Percentiles rank a stretch among this genome's conserved stretches.
Conservation (phyloP, 2,113 vertebrate species). For the Urocitellus parryii region DNA sequence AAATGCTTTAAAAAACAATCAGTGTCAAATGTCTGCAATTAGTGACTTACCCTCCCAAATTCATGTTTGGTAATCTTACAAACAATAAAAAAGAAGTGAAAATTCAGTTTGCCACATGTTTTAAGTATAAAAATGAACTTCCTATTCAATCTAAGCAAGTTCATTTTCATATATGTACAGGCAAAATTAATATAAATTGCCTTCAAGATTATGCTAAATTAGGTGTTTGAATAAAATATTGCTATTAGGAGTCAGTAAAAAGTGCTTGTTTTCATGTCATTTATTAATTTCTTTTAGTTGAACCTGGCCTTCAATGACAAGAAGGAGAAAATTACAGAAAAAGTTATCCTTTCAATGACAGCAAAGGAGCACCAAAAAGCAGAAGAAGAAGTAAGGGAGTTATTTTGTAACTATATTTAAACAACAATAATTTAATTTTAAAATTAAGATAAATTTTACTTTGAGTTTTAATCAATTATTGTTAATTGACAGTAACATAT, state of each 20-base stretch:
- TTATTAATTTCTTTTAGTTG: conserved; percentile 74
- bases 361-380: conserved; percentile 64
- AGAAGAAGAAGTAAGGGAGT: conserved; percentile 74
- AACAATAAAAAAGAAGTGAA: neutral
- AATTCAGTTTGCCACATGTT: neutral
- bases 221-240: conserved; percentile 49
- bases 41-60: neutral
- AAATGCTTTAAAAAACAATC: neutral
- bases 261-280: neutral
- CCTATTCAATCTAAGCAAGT: conserved; percentile 21
- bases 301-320: conserved; percentile 69
- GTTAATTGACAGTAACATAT: neutral
- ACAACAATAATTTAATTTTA: neutral
- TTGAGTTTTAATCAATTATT: neutral
- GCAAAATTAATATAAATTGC: neutral
- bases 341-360: conserved; percentile 78
- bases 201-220: conserved; percentile 10
- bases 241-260: neutral
- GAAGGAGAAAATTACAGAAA: conserved; percentile 81
- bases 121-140: conserved; percentile 33
- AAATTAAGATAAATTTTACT: conserved; percentile 51
- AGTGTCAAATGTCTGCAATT: neutral
- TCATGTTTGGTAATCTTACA: conserved; percentile 40
- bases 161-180: neutral
- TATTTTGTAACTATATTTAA: conserved; percentile 35